These are phyloP conservation scores for Podocnemis expansa DNA, from an alignment of 2,113 vertebrate species.

Conservation along the genomic window DNA sequence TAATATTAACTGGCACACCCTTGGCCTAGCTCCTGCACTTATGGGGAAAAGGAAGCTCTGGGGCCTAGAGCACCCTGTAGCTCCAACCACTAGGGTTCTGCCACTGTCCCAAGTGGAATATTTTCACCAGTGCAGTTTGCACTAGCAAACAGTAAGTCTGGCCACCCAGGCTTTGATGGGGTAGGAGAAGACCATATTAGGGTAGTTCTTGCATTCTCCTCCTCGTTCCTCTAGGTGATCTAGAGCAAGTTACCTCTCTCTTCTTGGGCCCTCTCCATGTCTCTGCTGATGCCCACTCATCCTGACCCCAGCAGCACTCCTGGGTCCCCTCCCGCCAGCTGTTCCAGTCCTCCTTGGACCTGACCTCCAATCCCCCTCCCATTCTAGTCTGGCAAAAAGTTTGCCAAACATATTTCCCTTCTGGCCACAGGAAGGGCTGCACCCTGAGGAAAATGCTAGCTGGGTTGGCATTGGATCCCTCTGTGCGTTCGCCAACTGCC, in stretches of 20 bases:
- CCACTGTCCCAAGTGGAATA: not conserved
- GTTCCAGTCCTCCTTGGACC: not conserved
- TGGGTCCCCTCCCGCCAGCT: not conserved
- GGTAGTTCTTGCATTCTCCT: not conserved
- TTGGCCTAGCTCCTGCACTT: not conserved
- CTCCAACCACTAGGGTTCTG: not conserved
- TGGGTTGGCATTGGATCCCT: not conserved
- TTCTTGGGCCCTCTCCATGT: not conserved
- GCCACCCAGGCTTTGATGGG: not conserved
- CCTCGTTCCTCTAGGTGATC: not conserved
- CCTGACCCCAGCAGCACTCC: not conserved
- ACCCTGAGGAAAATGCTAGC: not conserved
- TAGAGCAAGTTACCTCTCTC: not conserved
- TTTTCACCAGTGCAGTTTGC: too few relatives aligned
- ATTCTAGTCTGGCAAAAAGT: not conserved
- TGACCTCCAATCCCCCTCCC: not conserved
- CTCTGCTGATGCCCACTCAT: not conserved
- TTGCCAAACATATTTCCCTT: not conserved
- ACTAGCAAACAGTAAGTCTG: not conserved
- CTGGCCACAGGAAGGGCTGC: not conserved
- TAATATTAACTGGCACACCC: not conserved
- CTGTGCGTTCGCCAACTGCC: not conserved
- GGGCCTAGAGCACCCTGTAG: not conserved
- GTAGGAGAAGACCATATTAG: not conserved
- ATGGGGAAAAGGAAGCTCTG: not conserved